Evolutionary conservation across 2,797 vertebrate species (phyloP).

Genomic region (Petrocephalus sullivani): DNA sequence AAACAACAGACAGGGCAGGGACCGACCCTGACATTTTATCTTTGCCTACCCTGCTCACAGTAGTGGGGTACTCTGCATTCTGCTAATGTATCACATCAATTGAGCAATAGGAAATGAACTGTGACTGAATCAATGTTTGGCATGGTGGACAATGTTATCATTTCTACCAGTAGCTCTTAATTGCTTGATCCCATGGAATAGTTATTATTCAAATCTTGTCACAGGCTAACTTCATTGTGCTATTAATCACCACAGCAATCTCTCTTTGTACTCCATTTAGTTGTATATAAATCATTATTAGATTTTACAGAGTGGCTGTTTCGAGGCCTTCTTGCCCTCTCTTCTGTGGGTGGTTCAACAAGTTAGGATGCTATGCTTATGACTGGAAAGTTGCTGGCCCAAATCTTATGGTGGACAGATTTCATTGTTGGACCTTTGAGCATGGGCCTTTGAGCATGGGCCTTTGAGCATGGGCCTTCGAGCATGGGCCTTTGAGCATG

Average conservation of each 20-base stretch:
- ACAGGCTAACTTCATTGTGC: not conserved
- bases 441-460: too few species aligned
- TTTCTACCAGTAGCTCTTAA: not conserved
- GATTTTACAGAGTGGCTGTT: not conserved
- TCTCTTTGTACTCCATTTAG: not conserved
- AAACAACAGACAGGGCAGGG: not conserved
- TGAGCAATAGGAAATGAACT: not conserved
- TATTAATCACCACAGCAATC: not conserved
- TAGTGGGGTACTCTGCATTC: not conserved
- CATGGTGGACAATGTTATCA: not conserved
- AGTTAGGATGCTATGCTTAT: not conserved
- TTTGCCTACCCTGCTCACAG: not conserved
- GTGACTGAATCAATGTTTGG: not conserved
- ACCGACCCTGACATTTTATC: not conserved
- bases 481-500: not conserved
- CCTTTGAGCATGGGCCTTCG: not conserved
- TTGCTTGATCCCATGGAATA: not conserved
- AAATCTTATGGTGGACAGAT: not conserved
- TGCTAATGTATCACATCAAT: not conserved
- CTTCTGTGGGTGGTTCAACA: not conserved
- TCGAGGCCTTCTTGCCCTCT: not conserved
- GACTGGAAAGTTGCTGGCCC: not conserved
- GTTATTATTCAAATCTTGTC: not conserved
- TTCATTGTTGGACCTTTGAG: not conserved
- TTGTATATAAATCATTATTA: not conserved